Evolutionary conservation across 2,113 vertebrate species (phyloP), one percentile per base, ranked within the genome.

Genomic region (Hippocampus mohnikei): DNA sequence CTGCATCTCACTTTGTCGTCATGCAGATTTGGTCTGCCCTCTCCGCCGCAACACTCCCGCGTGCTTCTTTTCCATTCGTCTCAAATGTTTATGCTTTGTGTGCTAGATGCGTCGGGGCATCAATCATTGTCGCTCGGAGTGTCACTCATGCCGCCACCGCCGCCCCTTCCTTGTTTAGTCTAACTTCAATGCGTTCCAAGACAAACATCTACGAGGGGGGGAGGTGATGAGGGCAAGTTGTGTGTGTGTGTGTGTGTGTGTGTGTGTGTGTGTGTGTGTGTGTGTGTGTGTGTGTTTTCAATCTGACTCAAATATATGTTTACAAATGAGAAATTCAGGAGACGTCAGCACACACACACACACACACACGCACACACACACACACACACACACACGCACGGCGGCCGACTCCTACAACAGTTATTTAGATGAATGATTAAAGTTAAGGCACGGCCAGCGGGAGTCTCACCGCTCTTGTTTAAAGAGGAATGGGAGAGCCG

Each of bases 381-480:
- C n/a, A n/a, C n/a, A n/a, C 77, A 81, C 86, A 84, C 70, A 85
- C 86, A 84, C 70, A 85, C 75, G 25, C 75, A 72, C 55, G 66
- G 79, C 78, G 60, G 77, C 78, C 74, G 82, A 89, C 84, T 88
- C 81, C 78, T 88, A 89, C 82, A 83, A 84, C 85, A 89, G 82
- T 92, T 92, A 92, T 92, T 92, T 91, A 92, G 91, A 91, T 90
- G 89, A 91, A 93, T 92, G 92, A 94, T 93, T 93, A 92, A 93
- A 93, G 89, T 92, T 91, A 86, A 88, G 84, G 81, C 88, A 71
- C 87, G 81, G 85, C 90, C 84, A 85, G 85, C 84, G 74, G 83
- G 86, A 89, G 84, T 87, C 90, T 82, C 88, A 76, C 84, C 68
- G 79, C 87, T 91, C 88, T 90, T 91, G 86, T 91, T 92, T 92